phyloP scores from a whole-genome alignment of 1,140 invertebrate species.

The Oryctes rhinoceros region DNA sequence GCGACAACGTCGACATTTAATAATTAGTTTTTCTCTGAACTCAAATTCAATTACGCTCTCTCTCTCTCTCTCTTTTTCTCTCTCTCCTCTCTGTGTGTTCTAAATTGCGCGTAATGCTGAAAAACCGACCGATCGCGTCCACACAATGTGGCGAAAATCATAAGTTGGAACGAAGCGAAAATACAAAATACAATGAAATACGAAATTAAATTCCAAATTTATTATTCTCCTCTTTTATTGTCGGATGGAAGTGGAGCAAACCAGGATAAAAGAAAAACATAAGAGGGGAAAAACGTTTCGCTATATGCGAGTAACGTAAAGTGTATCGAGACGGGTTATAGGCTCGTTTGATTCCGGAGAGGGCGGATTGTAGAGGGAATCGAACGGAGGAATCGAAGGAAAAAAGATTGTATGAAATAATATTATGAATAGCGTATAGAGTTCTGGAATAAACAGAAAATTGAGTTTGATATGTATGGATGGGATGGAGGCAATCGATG shows the following conservation, averaged over 20 bases:
- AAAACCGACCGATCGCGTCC: background rate
- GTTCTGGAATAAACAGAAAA: slow-evolving; percentile 25
- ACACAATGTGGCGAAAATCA: too few species aligned
- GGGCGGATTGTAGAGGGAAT: background rate
- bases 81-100: too few species aligned
- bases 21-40: slow-evolving; percentile 43
- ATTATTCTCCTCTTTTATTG: background rate
- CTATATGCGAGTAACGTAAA: background rate
- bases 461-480: slow-evolving; percentile 10
- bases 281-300: background rate
- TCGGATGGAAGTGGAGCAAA: background rate
- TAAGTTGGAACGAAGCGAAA: background rate
- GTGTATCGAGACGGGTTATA: background rate
- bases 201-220: background rate
- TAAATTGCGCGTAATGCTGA: background rate
- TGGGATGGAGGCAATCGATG: background rate
- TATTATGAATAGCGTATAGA: background rate
- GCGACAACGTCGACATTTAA: slow-evolving; percentile 39
- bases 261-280: background rate
- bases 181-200: background rate
- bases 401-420: slow-evolving; percentile 10
- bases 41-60: slow-evolving; percentile 5
- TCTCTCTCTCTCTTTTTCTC: too few species aligned
- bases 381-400: background rate
- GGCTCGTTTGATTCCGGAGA: background rate